Evolutionary conservation across 1,140 invertebrate species (phyloP), one percentile per base, ranked within the genome.

Genomic region (Drosophila pruinosa): DNA sequence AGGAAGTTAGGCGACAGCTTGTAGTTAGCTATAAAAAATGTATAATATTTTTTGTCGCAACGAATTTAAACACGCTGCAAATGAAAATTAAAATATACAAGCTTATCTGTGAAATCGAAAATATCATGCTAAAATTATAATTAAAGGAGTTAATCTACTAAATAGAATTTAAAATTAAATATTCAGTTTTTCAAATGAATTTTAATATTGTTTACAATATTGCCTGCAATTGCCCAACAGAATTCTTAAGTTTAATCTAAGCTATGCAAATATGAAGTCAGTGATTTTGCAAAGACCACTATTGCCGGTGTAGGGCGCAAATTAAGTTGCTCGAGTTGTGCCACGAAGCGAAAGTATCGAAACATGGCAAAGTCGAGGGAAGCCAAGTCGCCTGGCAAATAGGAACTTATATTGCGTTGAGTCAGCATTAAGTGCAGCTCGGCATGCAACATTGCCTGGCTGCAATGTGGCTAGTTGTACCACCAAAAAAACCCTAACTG

Each of bases 381-480:
- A 65, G 59, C 64, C 71, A 65, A 74, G 72, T 70, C 28, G 74
- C 21, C 39, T 57, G 57, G 73, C 81, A 85, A 86, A 85, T 85
- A 86, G 63, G 77, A 81, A 86, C 73, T 81, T 85, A 74, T 81
- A 77, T 64, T 70, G 64, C 65, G 70, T 71, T 78, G 82, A 82
- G 74, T 86, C 82, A 88, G 81, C 81, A 88, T 80, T 86, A 75
- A 86, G 77, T 81, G 81, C 81, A 81, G 74, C 75, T 39, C 39
- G 58, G 53, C 81, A 86, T 86, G 81, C 82, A 86, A 88, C 81
- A 82, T 80, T 86, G 74, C 57, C 38, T 75, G 62, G 82, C 65
- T 77, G 77, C 77, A 62, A 79, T 67, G 54, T 72, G 43, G 34
- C 74, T 64, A 52, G 17, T 14, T 21, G 38, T 26, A 12, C 4